Percentiles rank a stretch among this genome's conserved stretches.
Conservation (phyloP, 2,797 vertebrate species). For the Parauchenoglanis ngamensis region DNA sequence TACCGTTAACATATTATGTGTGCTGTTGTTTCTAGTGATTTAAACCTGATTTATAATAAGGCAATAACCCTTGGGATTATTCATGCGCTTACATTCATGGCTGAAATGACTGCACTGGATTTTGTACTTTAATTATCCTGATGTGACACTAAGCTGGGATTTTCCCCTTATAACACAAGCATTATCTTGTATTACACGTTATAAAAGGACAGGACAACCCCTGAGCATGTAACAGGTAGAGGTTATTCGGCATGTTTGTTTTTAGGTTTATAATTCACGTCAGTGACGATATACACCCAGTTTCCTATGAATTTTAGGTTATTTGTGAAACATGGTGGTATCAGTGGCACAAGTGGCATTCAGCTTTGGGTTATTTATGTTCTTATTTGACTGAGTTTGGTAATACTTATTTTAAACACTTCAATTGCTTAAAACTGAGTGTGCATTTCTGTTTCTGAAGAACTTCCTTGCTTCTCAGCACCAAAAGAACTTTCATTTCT, state of each 20-base stretch:
- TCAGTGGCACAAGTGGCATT: neutral
- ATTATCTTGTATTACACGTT: slow-evolving; percentile 12
- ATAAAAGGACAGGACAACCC: neutral
- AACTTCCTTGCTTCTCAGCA: neutral
- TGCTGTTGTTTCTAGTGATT: neutral
- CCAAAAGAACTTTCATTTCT: slow-evolving; percentile 14
- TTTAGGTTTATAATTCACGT: neutral
- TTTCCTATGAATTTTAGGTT: neutral
- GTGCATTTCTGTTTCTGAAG: neutral
- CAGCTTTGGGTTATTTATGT: neutral
- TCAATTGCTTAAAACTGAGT: neutral
- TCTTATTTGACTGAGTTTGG: neutral
- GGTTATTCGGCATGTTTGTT: neutral
- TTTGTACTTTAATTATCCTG: slow-evolving; percentile 18
- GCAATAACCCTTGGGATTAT: slow-evolving; percentile 4
- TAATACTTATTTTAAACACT: slow-evolving; percentile 4
- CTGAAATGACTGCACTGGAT: neutral
- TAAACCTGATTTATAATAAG: neutral
- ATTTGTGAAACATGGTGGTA: neutral
- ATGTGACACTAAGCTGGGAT: neutral
- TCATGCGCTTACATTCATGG: neutral
- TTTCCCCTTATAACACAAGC: slow-evolving; percentile 18
- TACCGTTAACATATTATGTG: neutral
- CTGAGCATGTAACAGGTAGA: neutral
- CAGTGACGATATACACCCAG: neutral